Base-by-base conservation (phyloP, 2,888 invertebrate species). In the Agriotes lineatus region DNA sequence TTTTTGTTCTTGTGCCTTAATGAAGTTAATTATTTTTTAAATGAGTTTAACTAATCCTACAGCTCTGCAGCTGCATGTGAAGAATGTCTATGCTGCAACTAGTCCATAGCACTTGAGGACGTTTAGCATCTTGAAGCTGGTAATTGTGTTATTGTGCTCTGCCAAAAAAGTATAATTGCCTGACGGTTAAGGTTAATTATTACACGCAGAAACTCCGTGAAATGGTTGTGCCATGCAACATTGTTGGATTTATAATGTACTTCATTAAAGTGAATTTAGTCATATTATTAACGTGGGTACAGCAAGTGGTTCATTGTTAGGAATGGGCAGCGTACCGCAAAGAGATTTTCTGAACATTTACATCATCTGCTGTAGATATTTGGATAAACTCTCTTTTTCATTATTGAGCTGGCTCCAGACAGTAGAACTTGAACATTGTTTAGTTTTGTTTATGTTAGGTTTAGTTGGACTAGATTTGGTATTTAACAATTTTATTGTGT, bases 331-430 rank as follows among this genome's bases (percentile, higher is more conserved):
- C 25, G 1, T 2, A 48, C 48, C 22, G 20, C 7, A 18, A 48
- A 48, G n/a, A 48, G 48, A 45, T 18, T 45, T n/a, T 45, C 10
- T 9, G 25, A n/a, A n/a, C 22, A 12, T 48, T 48, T 48, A 48
- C 48, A 48, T 48, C 48, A 48, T 48, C n/a, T 12, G 20, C 6
- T 45, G 45, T 20, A 48, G 48, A 48, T 48, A 14, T 48, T 48
- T 48, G 48, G 12, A 22, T 48, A 48, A 39, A 48, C 48, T 48
- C 48, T 48, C 48, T 48, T 22, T 48, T 48, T 22, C 25, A 22
- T 48, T 22, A 25, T 20, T n/a, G 25, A 22, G 48, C 22, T 48
- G 20, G 6, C 48, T 48, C 5, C 12, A 22, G 20, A 48, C n/a
- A n/a, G n/a, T n/a, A n/a, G n/a, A n/a, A n/a, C n/a, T n/a, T n/a